Evolutionary conservation across 2,113 vertebrate genomes (phyloP).

Genomic region (Porphyrio hochstetteri): DNA sequence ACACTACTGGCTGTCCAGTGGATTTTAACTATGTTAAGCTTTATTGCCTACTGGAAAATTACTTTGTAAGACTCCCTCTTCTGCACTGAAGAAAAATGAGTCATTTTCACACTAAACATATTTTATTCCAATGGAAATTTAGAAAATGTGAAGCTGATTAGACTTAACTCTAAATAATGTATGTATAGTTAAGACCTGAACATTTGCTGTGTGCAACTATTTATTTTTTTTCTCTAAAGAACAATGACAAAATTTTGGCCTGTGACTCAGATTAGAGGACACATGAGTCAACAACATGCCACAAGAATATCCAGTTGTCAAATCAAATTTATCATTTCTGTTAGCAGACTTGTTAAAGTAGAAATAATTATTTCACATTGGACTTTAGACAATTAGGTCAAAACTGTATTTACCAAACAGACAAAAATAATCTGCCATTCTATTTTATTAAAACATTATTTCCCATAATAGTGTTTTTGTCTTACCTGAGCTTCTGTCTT

Average conservation of each 20-base stretch:
- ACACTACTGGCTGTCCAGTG: neutral
- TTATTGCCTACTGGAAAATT: conserved; percentile 34
- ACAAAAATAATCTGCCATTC: neutral
- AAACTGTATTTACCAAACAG: neutral
- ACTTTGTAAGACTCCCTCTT: conserved; percentile 18
- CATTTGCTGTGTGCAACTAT: neutral
- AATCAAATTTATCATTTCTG: conserved; percentile 30
- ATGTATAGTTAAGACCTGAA: neutral
- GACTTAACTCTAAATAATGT: neutral
- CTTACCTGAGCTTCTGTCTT: neutral
- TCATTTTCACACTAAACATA: neutral
- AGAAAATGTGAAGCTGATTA: neutral
- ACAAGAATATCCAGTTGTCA: conserved; percentile 32
- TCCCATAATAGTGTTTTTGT: neutral
- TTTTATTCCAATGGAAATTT: conserved; percentile 30
- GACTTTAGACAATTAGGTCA: neutral
- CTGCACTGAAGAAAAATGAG: neutral
- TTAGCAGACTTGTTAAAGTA: conserved; percentile 13
- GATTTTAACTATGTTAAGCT: conserved; percentile 25
- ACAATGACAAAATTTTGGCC: neutral
- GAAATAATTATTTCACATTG: conserved; percentile 1
- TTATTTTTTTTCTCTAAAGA: neutral
- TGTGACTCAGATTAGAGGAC: neutral
- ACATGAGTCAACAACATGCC: neutral
- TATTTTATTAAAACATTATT: neutral